Evolutionary conservation across 2,113 vertebrate species (phyloP).

Genomic region (Otis tarda): DNA sequence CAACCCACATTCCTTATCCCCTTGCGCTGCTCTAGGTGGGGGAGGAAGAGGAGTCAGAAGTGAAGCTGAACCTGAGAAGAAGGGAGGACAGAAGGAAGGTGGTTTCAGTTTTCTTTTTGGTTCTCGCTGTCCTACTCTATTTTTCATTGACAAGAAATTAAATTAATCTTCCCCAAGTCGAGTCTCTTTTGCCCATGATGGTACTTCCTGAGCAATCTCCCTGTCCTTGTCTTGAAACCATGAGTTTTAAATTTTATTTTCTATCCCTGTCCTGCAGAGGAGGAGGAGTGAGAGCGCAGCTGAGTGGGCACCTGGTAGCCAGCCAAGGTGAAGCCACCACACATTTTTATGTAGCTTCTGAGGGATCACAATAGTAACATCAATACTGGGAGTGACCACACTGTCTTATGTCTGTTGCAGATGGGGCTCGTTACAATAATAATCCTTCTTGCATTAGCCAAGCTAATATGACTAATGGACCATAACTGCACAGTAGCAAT

Average conservation of each 20-base stretch:
- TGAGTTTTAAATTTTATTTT: fast-evolving
- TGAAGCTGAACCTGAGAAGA: neutral
- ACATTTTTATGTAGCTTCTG: neutral
- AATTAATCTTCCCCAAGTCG: neutral
- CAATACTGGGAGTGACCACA: neutral
- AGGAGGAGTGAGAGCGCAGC: neutral
- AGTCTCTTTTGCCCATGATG: neutral
- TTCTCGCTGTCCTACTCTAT: neutral
- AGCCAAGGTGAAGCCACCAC: neutral
- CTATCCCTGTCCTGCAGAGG: neutral
- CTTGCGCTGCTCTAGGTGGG: fast-evolving
- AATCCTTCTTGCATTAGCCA: neutral
- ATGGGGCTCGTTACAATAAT: neutral
- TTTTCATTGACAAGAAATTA: neutral
- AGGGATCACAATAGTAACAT: neutral
- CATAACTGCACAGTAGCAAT: neutral
- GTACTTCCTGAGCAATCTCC: neutral
- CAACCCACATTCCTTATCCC: neutral
- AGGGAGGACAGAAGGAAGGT: neutral
- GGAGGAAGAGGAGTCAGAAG: neutral
- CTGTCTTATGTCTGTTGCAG: neutral
- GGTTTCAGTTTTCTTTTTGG: neutral
- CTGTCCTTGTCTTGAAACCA: neutral
- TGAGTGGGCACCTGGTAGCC: neutral
- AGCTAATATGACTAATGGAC: neutral